Evolutionary conservation across 1,140 invertebrate genomes (phyloP).

Genomic region (Arctopsyche grandis): DNA sequence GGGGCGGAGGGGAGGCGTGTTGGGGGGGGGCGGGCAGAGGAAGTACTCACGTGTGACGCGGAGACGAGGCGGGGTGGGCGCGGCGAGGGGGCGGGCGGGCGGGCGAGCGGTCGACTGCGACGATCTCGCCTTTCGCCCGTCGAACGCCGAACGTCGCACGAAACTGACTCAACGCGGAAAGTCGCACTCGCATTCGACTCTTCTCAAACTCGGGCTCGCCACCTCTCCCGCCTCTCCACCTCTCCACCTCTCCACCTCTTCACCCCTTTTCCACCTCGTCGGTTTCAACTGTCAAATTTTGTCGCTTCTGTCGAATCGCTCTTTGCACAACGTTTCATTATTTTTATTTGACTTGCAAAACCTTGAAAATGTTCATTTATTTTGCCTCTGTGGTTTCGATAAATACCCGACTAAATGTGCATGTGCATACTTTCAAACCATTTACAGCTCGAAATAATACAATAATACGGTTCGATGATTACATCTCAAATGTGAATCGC

Average conservation of each 20-base stretch:
- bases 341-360: too few relatives aligned
- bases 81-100: not conserved
- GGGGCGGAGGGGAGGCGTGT: not conserved
- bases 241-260: too few relatives aligned
- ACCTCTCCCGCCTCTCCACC: too few relatives aligned
- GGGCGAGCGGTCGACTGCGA: not conserved
- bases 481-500: too few relatives aligned
- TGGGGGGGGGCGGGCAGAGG: not conserved
- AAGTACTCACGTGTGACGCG: not conserved
- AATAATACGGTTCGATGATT: too few relatives aligned
- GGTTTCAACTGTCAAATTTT: not conserved
- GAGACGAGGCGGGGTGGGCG: not conserved
- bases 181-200: not conserved
- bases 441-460: too few relatives aligned
- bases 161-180: not conserved
- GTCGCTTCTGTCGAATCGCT: not conserved
- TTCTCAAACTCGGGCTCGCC: not conserved
- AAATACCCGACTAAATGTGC: too few relatives aligned
- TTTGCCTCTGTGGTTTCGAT: too few relatives aligned
- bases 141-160: not conserved
- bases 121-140: not conserved
- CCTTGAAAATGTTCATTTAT: too few relatives aligned
- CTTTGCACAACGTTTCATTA: too few relatives aligned
- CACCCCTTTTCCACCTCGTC: too few relatives aligned
- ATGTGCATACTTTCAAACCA: too few relatives aligned